Base-by-base conservation (phyloP, 2,797 vertebrate species). In the Paedocypris micromegethes region DNA sequence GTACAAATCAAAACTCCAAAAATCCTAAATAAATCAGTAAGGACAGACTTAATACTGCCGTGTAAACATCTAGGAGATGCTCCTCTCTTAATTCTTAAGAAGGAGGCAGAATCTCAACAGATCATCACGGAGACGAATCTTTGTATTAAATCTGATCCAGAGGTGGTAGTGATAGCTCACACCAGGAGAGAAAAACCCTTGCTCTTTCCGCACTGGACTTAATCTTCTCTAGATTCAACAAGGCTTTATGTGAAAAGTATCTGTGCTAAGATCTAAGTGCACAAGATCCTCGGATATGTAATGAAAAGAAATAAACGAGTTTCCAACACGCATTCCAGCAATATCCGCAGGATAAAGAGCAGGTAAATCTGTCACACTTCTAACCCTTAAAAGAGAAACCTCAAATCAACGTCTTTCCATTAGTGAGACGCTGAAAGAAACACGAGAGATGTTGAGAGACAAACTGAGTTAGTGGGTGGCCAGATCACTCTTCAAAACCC, bases 231-330 rank as follows among this genome's bases (percentile, higher is more conserved):
- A 3, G 39, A 44, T 41, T 9, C 48, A 58, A 67, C 38, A 6
- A 52, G 23, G 39, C 49, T 46, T 37, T 52, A 37, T 59, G 48
- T 40, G 46, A n/a, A 42, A 57, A 67, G 52, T 51, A 3, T 42
- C 46, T 52, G 43, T 23, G 3, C 56, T 47, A 50, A 47, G 37
- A 6, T 68, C 43, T 48, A 69, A 66, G 62, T 64, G 42, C 72
- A 68, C 58, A 48, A 2, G 7, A 48, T 7, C 40, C 3, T 47
- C 49, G n/a, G 6, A 54, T 55, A 69, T 23, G 23, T 75, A 70
- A 73, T 75, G 71, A 79, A 39, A 66, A 56, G 69, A 63, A 77
- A 64, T 57, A 68, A 60, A 60, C 23, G 51, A 56, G 56, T 59
- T 52, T 59, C 42, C 42, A 68, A 46, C 8, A 23, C n/a, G 9